Evolutionary conservation across 2,113 vertebrate genomes (phyloP).

Genomic region (Oenanthe melanoleuca): DNA sequence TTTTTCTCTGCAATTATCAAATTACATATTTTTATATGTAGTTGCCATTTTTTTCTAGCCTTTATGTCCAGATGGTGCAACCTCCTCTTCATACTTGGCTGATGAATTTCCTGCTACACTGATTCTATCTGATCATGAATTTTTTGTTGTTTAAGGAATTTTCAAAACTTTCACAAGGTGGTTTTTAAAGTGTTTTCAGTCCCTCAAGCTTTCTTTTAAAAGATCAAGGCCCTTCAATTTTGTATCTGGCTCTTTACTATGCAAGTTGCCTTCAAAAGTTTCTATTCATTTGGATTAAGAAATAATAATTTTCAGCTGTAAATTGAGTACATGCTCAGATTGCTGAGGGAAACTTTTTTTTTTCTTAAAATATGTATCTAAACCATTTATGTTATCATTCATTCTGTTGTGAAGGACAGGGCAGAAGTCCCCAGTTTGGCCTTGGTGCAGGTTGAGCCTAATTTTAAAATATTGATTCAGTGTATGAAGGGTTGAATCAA

Average conservation of each 20-base stretch:
- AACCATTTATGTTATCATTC: not conserved
- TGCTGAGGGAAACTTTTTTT: not conserved
- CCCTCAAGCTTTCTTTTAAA: not conserved
- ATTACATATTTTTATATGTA: not conserved
- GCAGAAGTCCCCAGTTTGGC: not conserved
- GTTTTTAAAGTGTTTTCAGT: not conserved
- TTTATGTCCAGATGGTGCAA: not conserved
- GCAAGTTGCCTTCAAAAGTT: not conserved
- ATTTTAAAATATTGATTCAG: not conserved
- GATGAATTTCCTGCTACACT: not conserved
- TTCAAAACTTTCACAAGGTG: not conserved
- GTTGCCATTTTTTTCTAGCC: not conserved
- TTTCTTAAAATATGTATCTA: not conserved
- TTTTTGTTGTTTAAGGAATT: not conserved
- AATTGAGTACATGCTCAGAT: not conserved
- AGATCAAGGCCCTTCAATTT: not conserved
- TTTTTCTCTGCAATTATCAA: not conserved
- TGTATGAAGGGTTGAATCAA: not conserved
- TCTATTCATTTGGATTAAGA: not conserved
- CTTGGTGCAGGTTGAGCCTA: not conserved
- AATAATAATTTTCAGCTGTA: not conserved
- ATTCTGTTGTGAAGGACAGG: not conserved
- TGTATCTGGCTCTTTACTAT: not conserved
- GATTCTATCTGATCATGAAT: not conserved
- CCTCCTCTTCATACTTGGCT: not conserved